A percentile compares a stretch with the other conserved stretches of the same genome.
Conservation (phyloP, 92 coral and sea anemone species). For the Nematostella vectensis region DNA sequence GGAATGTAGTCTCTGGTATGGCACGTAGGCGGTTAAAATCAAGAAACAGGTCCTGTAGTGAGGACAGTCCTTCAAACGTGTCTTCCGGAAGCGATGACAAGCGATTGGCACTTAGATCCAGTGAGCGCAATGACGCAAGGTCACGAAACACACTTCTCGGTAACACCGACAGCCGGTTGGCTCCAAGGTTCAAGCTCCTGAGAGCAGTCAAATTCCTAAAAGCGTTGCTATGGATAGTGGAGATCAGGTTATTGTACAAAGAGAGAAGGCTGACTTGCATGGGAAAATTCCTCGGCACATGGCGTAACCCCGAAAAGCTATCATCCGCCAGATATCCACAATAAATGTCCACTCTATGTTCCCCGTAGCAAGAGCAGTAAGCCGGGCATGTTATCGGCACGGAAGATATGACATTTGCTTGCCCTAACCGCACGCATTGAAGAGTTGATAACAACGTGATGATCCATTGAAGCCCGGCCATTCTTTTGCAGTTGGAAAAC, state of each 20-base stretch:
- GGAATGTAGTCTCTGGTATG: conserved; percentile 60
- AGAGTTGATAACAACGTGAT: background rate
- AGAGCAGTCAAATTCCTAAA: conserved; percentile 63
- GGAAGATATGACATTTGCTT: background rate
- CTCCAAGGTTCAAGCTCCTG: conserved; percentile 52
- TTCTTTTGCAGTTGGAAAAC: background rate
- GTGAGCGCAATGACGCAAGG: conserved; percentile 48
- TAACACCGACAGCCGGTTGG: conserved; percentile 61
- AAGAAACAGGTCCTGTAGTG: conserved; percentile 68
- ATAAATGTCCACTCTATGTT: conserved; percentile 23
- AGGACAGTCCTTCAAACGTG: conserved; percentile 51
- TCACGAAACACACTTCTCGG: conserved; percentile 78
- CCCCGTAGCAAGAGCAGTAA: conserved; percentile 33
- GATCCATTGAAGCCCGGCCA: conserved; percentile 7
- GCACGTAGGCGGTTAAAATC: conserved; percentile 60
- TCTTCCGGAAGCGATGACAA: conserved; percentile 63
- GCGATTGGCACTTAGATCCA: conserved; percentile 67
- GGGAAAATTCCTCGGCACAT: conserved; percentile 67
- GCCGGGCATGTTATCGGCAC: conserved; percentile 23
- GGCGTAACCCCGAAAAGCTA: conserved; percentile 33
- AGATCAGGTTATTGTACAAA: conserved; percentile 52
- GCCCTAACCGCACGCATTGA: background rate
- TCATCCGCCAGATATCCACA: conserved; percentile 43
- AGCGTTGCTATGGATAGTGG: conserved; percentile 48
- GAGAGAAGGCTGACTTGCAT: conserved; percentile 45